phyloP scores from a whole-genome alignment of 2,113 vertebrate species.

The Triplophysa siluroides region DNA sequence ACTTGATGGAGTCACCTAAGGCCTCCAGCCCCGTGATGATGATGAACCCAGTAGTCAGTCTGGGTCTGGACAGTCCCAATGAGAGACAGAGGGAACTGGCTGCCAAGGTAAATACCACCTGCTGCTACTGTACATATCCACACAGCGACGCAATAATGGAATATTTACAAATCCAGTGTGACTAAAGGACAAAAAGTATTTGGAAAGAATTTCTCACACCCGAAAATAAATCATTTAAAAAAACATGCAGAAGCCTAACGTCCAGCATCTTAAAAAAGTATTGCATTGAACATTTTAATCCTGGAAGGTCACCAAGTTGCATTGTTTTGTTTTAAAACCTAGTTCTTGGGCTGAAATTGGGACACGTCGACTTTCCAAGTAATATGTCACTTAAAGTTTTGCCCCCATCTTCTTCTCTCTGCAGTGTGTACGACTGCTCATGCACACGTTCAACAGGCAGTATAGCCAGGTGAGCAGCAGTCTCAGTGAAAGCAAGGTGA shows the following conservation, averaged over 20 bases:
- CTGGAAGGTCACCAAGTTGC: not conserved
- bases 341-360: not conserved
- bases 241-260: too few species aligned
- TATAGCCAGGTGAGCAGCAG: constrained; percentile 97
- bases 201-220: too few species aligned
- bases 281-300: not conserved
- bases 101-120: constrained; percentile 82
- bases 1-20: constrained; percentile 78
- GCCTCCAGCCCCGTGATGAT: constrained; percentile 75
- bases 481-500: constrained; percentile 99
- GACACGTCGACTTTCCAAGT: not conserved
- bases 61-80: constrained; percentile 77
- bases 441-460: constrained; percentile 97
- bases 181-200: not conserved
- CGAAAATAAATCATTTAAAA: too few species aligned
- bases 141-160: not conserved
- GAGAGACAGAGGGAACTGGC: constrained; percentile 96
- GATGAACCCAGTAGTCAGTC: constrained; percentile 68
- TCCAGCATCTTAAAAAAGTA: not conserved
- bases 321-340: not conserved
- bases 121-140: not conserved
- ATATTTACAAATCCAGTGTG: not conserved
- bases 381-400: not conserved
- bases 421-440: constrained; percentile 95
- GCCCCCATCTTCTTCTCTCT: constrained; percentile 16